Conservation (phyloP, 2,113 vertebrate genomes). For the Phylloscopus trochilus region DNA sequence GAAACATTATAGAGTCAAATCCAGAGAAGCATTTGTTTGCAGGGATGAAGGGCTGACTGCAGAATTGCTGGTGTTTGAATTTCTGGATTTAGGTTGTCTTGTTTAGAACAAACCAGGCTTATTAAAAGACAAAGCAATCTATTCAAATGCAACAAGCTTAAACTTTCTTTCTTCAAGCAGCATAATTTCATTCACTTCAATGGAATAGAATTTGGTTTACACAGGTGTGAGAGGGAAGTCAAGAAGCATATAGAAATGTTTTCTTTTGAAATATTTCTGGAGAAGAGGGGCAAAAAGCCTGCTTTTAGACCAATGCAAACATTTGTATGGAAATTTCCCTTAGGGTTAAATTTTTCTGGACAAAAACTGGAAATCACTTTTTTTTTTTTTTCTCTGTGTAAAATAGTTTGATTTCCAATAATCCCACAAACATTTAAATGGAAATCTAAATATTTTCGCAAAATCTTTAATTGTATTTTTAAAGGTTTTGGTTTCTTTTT, state of each 20-base stretch:
- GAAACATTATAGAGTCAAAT: neutral
- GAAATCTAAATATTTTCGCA: conserved; percentile 54
- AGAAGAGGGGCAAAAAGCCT: conserved; percentile 6
- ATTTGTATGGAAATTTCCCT: conserved; percentile 57
- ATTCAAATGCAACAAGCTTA: neutral
- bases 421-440: conserved; percentile 36
- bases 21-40: neutral
- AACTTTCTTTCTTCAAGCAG: conserved; percentile 2
- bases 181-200: conserved; percentile 18
- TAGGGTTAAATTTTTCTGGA: conserved; percentile 48
- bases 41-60: neutral
- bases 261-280: conserved; percentile 54
- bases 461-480: conserved; percentile 35
- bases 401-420: conserved; percentile 43
- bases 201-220: conserved; percentile 54
- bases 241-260: conserved; percentile 53
- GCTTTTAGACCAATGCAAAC: conserved; percentile 55
- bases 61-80: neutral
- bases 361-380: neutral
- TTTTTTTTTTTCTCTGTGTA: neutral
- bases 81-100: neutral
- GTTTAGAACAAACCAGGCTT: neutral
- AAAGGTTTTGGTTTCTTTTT: neutral
- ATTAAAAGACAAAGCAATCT: conserved; percentile 10
- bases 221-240: conserved; percentile 61